A percentile compares a stretch with the other conserved stretches of the same genome.
Conservation (phyloP, 1,140 invertebrate genomes). For the Conus betulinus region DNA sequence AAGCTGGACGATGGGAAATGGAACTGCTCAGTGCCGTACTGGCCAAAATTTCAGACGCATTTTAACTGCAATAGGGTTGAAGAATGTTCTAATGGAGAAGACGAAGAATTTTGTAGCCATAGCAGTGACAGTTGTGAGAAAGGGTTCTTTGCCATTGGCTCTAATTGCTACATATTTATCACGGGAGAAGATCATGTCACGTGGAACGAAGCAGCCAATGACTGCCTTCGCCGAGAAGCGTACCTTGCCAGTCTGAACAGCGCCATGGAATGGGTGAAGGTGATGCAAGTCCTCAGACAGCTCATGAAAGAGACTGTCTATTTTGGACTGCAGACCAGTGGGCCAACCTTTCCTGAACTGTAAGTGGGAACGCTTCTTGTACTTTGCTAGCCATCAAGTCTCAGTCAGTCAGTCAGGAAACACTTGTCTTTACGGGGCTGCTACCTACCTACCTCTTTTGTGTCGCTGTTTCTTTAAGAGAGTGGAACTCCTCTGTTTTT, state of each 20-base stretch:
- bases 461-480: not conserved
- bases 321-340: not conserved
- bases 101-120: not conserved
- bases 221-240: not conserved
- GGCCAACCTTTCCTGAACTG: not conserved
- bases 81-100: not conserved
- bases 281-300: not conserved
- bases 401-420: too few species aligned
- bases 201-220: conserved; percentile 17
- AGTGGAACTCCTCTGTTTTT: not conserved
- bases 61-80: not conserved
- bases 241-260: conserved; percentile 16
- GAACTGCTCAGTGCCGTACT: not conserved
- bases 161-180: not conserved
- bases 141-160: not conserved
- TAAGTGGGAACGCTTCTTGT: not conserved
- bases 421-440: not conserved
- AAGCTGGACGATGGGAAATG: not conserved
- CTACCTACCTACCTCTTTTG: not conserved
- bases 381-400: not conserved
- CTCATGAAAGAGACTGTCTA: not conserved
- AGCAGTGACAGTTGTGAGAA: not conserved
- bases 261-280: not conserved
- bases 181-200: not conserved
- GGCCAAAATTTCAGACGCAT: not conserved